These are phyloP conservation scores for Apogon hyalosoma DNA, from an alignment of 2,797 vertebrate genomes.

Conservation along the genomic window DNA sequence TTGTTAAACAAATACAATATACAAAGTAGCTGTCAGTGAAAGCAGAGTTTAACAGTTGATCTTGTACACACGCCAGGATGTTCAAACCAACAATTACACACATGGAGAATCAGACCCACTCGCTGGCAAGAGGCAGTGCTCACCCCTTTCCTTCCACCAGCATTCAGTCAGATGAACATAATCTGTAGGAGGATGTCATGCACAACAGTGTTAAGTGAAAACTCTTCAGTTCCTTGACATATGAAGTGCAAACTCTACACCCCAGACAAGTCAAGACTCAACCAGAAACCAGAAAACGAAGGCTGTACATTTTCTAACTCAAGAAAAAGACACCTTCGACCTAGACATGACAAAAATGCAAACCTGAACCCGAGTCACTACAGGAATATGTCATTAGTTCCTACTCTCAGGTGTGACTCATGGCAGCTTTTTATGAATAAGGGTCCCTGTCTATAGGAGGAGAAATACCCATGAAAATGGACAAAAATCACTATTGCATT, in stretches of 20 bases:
- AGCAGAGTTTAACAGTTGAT: not conserved
- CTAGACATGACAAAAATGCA: constrained; percentile 23
- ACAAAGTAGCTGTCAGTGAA: not conserved
- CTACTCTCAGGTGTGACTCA: not conserved
- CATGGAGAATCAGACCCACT: constrained; percentile 4
- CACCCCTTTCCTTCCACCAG: constrained; percentile 3
- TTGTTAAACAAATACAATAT: not conserved
- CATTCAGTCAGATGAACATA: constrained; percentile 52
- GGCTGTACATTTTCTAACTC: constrained; percentile 24
- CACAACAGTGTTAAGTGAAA: constrained; percentile 63
- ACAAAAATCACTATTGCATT: too few species aligned
- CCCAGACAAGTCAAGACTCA: constrained; percentile 46
- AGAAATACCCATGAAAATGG: too few species aligned
- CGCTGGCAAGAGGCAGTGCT: constrained; percentile 16
- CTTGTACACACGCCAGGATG: not conserved
- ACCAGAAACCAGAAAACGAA: constrained; percentile 64
- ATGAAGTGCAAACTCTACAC: constrained; percentile 51
- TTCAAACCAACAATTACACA: not conserved
- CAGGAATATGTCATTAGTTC: not conserved
- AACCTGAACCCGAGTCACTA: too few species aligned
- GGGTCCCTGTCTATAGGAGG: too few species aligned
- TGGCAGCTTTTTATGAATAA: not conserved
- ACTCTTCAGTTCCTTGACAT: constrained; percentile 63
- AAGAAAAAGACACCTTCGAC: constrained; percentile 31
- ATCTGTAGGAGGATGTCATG: constrained; percentile 65